Base-by-base conservation (phyloP, 2,797 vertebrate genomes). In the Tadarida brasiliensis region DNA sequence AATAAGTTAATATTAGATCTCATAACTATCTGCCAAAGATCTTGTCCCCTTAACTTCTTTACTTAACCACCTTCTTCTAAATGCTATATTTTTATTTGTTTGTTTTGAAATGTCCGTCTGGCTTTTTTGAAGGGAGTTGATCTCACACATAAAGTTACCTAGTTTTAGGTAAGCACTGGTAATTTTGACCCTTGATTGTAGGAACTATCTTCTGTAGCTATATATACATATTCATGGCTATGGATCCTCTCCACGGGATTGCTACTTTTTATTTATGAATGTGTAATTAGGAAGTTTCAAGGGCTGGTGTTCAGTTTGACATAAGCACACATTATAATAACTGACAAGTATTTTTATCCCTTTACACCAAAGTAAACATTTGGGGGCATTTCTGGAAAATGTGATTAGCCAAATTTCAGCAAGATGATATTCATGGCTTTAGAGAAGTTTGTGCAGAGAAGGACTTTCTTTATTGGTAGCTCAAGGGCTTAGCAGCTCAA, bases 311-410 rank as follows among this genome's bases (percentile, higher is more conserved):
- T 97, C 70, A 84, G 63, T 95, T 87, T 94, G 95, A 97, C 90
- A 97, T 39, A 97, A 97, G 88, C 49, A 73, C n/a, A 85, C 49
- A 92, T 96, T 95, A 96, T 97, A 97, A 93, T 94, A 96, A 80
- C 30, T 67, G 96, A 73, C 85, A 94, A 98, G 94, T 39, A 94
- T 76, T 83, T 97, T 97, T 91, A 94, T 95, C 16, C 89, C n/a
- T 96, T 93, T 76, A 94, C 98, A 97, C 84, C 85, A 96, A 97
- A 74, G 81, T 87, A 95, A 98, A 35, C 5, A 90, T 91, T 96
- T 95, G 47, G 59, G 59, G 56, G 57, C 3, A 94, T 97, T 98
- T 96, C 85, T 98, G 96, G 96, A 95, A 98, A 98, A 78, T 84
- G 49, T 83, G 74, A 96, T 85, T 94, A 96, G 94, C 90, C 10